phyloP scores from a whole-genome alignment of 2,113 vertebrate species.

The Smithornis capensis region DNA sequence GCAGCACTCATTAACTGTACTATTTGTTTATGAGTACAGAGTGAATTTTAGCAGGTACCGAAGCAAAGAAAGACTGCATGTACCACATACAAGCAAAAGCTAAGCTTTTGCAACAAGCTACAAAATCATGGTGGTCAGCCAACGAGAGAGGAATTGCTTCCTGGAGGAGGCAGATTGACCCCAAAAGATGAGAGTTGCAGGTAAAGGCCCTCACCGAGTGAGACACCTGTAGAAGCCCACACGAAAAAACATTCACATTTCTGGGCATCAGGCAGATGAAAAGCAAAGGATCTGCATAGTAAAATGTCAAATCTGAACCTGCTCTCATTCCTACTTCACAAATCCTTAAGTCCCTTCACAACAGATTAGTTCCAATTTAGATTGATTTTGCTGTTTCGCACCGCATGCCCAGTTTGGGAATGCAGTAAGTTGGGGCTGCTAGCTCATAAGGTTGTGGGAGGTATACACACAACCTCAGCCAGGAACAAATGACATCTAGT shows the following conservation, averaged over 20 bases:
- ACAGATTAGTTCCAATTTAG: not conserved
- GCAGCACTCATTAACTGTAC: not conserved
- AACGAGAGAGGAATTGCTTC: not conserved
- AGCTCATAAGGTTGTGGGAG: not conserved
- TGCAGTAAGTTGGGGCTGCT: not conserved
- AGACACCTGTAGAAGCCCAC: not conserved
- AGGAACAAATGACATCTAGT: not conserved
- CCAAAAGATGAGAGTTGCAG: not conserved
- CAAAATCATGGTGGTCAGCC: not conserved
- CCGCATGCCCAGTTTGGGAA: not conserved
- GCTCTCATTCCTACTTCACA: not conserved
- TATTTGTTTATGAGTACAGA: not conserved
- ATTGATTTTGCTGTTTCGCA: not conserved
- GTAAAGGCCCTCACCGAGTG: not conserved
- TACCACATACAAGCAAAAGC: not conserved
- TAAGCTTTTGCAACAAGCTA: not conserved
- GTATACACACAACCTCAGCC: not conserved
- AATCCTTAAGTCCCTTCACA: not conserved
- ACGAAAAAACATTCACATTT: not conserved
- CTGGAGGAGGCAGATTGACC: not conserved
- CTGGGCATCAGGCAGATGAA: accelerated
- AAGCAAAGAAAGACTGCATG: not conserved
- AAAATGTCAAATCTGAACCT: not conserved
- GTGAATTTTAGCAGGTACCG: not conserved
- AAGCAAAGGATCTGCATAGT: not conserved